These are phyloP conservation scores for Psettodes erumei DNA, from an alignment of 2,113 vertebrate species.

Conservation along the genomic window DNA sequence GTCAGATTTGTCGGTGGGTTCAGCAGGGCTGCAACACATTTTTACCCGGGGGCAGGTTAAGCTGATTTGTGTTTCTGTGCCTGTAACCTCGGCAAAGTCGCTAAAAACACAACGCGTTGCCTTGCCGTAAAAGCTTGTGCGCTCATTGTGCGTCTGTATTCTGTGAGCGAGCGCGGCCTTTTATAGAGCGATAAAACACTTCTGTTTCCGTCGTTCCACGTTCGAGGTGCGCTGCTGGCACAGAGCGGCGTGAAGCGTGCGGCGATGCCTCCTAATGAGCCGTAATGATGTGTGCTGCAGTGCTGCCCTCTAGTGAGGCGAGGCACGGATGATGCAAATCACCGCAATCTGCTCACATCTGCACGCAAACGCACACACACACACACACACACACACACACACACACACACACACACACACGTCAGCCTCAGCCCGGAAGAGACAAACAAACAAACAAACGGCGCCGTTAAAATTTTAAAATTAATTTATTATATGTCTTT, in stretches of 20 bases:
- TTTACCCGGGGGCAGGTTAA: too few species aligned
- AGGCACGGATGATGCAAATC: slow-evolving; percentile 48
- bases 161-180: too few species aligned
- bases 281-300: slow-evolving; percentile 47
- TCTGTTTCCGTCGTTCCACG: neutral
- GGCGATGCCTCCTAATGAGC: slow-evolving; percentile 29
- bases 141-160: neutral
- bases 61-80: too few species aligned
- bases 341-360: slow-evolving; percentile 7
- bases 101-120: too few species aligned
- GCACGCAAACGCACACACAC: neutral
- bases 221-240: neutral
- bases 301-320: slow-evolving; percentile 75
- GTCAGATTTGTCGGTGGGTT: too few species aligned
- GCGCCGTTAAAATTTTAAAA: slow-evolving; percentile 74
- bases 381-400: slow-evolving; percentile 14
- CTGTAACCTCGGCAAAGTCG: neutral
- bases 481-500: slow-evolving; percentile 87
- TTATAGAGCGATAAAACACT: neutral
- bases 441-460: neutral
- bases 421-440: neutral
- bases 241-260: neutral
- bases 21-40: too few species aligned
- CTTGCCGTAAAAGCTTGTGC: neutral
- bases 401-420: slow-evolving; percentile 15